These are phyloP conservation scores for Martes martes DNA, from an alignment of 2,113 vertebrate genomes.

Conservation along the genomic window DNA sequence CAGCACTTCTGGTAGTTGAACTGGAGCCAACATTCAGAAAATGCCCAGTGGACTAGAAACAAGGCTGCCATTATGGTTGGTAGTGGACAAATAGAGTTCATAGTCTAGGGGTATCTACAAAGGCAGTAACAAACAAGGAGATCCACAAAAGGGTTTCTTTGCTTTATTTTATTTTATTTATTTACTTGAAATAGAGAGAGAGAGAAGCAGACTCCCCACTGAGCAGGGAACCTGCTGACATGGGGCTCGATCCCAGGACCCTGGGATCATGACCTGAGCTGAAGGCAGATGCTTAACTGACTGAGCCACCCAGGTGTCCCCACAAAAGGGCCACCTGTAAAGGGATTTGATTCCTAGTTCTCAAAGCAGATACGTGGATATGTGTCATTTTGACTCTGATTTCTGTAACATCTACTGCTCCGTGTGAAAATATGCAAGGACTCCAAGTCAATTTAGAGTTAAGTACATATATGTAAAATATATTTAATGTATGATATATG, in stretches of 20 bases:
- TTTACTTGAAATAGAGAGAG: no score
- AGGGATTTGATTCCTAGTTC: neutral
- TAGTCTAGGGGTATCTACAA: neutral
- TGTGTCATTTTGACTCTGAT: neutral
- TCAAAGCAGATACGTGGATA: neutral
- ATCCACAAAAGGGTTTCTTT: neutral
- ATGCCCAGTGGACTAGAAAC: neutral
- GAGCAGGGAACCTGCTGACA: no score
- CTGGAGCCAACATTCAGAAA: neutral
- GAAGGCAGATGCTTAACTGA: no score
- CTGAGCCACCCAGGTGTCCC: no score
- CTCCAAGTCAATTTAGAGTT: neutral
- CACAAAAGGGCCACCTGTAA: no score
- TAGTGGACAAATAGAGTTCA: neutral
- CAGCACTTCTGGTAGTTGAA: neutral
- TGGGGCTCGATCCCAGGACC: no score
- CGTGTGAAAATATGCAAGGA: neutral
- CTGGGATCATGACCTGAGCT: no score
- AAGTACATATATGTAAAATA: neutral
- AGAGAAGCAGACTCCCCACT: no score
- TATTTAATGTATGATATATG: neutral
- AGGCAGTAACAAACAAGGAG: neutral
- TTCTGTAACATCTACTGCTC: neutral
- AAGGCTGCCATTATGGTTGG: neutral
- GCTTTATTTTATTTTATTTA: no score